A percentile compares a stretch with the other conserved stretches of the same genome.
Conservation (phyloP, 2,797 vertebrate species). For the Bradypus variegatus region DNA sequence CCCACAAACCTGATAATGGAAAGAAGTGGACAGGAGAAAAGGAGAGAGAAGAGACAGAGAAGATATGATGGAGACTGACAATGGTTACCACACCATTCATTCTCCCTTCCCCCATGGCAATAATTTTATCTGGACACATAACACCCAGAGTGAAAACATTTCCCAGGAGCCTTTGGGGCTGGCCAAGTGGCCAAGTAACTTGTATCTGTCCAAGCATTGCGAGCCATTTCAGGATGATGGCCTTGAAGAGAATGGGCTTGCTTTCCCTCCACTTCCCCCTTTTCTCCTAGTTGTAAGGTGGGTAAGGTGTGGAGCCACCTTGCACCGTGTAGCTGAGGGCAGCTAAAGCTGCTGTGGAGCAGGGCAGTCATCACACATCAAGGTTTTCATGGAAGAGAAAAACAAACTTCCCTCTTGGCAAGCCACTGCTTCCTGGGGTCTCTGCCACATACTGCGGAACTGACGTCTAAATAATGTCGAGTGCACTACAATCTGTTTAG, state of each 20-base stretch:
- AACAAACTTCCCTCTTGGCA: not conserved
- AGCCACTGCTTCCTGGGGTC: not conserved
- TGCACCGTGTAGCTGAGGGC: fast-evolving
- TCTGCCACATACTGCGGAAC: not conserved
- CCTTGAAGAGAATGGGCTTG: not conserved
- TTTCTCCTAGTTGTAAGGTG: not conserved
- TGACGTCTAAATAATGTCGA: not conserved
- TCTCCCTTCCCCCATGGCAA: not conserved
- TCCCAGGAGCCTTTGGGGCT: not conserved
- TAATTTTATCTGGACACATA: not conserved
- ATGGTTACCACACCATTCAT: fast-evolving
- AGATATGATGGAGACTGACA: not conserved
- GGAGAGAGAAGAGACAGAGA: not conserved
- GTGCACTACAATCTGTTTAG: not conserved
- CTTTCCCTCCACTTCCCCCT: not conserved
- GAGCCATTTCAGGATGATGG: not conserved
- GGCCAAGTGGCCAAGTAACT: fast-evolving
- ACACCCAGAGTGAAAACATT: not conserved
- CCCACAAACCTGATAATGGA: not conserved
- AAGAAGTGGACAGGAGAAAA: not conserved
- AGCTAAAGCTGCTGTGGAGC: fast-evolving
- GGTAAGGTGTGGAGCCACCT: not conserved
- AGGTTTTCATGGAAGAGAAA: not conserved
- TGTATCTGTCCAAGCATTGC: fast-evolving
- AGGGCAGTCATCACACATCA: fast-evolving